A percentile compares a stretch with the other conserved stretches of the same genome.
Evolutionary conservation across 2,113 vertebrate genomes (phyloP).

Genomic region (Cephalopholis sonnerati): DNA sequence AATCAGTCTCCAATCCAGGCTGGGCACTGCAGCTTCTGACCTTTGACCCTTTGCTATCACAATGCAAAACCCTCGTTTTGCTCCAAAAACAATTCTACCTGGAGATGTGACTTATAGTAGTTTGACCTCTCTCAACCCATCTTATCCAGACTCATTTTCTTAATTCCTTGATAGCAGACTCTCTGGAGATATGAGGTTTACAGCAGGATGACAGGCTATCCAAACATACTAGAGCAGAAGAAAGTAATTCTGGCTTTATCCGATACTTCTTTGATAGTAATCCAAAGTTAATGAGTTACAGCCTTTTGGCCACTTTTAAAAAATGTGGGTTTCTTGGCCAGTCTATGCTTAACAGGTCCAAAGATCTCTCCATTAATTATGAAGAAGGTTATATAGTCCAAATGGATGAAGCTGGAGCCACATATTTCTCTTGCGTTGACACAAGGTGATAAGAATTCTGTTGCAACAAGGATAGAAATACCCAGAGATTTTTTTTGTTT

Average conservation of each 20-base stretch:
- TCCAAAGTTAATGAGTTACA: background rate
- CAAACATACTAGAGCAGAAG: background rate
- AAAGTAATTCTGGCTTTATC: background rate
- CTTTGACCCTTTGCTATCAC: background rate
- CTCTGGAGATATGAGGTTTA: background rate
- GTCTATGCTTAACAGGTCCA: background rate
- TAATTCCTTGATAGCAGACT: background rate
- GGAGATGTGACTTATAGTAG: background rate
- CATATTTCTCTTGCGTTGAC: slow-evolving; percentile 11
- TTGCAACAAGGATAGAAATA: slow-evolving; percentile 34
- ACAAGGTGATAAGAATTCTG: slow-evolving; percentile 19
- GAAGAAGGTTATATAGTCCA: background rate
- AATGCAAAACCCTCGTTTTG: background rate
- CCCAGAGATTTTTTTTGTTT: slow-evolving; percentile 24
- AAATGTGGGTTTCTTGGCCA: background rate
- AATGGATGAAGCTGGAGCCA: slow-evolving; percentile 27
- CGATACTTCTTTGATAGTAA: background rate
- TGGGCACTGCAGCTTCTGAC: background rate
- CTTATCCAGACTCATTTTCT: background rate
- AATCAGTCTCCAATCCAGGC: background rate
- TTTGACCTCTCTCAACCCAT: background rate
- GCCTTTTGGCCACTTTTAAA: background rate
- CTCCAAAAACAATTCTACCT: background rate
- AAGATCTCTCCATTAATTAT: slow-evolving; percentile 16
- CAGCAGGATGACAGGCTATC: background rate